Evolutionary conservation across 1,140 invertebrate genomes (phyloP).

Genomic region (Reticulitermes speratus): DNA sequence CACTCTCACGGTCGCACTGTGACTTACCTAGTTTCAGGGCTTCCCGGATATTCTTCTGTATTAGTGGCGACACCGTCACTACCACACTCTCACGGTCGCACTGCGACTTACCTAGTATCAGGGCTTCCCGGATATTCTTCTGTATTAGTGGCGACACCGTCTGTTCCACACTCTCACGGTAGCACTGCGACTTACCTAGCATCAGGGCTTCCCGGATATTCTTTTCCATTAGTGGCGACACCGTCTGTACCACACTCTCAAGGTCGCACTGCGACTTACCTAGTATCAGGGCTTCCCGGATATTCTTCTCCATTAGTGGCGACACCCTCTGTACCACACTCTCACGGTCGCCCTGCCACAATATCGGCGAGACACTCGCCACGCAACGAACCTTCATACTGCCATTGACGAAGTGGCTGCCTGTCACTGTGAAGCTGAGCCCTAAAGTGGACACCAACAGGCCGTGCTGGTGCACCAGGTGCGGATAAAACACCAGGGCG

Average conservation of each 20-base stretch:
- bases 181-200: conserved; percentile 56
- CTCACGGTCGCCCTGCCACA: conserved; percentile 58
- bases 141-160: conserved; percentile 50
- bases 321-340: conserved; percentile 52
- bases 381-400: conserved; percentile 60
- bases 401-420: conserved; percentile 54
- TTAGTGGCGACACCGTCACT: conserved; percentile 49
- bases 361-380: conserved; percentile 56
- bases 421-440: conserved; percentile 51
- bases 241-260: conserved; percentile 54
- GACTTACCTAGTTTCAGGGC: conserved; percentile 57
- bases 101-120: conserved; percentile 56
- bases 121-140: conserved; percentile 56
- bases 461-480: conserved; percentile 54
- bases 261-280: conserved; percentile 51
- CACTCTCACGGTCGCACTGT: too few relatives aligned
- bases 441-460: conserved; percentile 56
- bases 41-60: conserved; percentile 55
- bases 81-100: conserved; percentile 56
- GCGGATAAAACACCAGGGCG: conserved; percentile 52
- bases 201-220: conserved; percentile 57
- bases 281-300: conserved; percentile 56
- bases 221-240: conserved; percentile 51
- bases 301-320: conserved; percentile 54
- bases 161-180: conserved; percentile 54